Evolutionary conservation across 2,113 vertebrate species (phyloP).

Genomic region (Bos indicus): DNA sequence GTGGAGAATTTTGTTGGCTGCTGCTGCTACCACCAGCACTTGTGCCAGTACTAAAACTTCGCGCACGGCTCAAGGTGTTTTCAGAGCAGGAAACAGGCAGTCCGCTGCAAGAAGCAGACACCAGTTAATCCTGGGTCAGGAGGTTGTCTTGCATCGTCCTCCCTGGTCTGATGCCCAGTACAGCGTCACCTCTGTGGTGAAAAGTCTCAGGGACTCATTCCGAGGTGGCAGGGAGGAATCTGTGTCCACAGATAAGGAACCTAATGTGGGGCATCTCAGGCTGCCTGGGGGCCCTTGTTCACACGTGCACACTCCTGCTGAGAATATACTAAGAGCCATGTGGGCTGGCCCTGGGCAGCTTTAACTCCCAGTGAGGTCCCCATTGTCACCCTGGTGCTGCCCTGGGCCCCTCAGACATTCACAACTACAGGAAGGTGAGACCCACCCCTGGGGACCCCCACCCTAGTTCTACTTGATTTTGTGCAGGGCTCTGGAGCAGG

Average conservation of each 20-base stretch:
- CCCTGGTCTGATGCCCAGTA: not conserved
- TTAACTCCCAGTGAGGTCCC: not conserved
- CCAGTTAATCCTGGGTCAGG: not conserved
- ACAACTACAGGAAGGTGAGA: not conserved
- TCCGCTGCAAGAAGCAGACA: constrained; percentile 75
- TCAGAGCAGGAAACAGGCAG: constrained; percentile 86
- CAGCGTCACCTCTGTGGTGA: not conserved
- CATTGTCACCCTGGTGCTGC: not conserved
- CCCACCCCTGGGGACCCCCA: not conserved
- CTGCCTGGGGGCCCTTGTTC: not conserved
- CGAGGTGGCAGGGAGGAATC: not conserved
- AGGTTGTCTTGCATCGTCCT: not conserved
- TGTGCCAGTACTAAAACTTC: constrained; percentile 86
- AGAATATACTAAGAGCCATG: not conserved
- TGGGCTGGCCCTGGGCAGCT: not conserved
- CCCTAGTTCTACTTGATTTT: not conserved
- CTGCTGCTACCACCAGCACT: constrained; percentile 73
- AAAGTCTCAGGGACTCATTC: not conserved
- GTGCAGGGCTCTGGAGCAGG: not conserved
- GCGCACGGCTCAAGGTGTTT: constrained; percentile 80
- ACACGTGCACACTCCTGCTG: not conserved
- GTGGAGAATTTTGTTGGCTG: constrained; percentile 87
- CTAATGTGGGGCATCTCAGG: not conserved
- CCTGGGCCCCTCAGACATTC: not conserved
- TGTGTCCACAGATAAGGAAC: not conserved